phyloP scores from a whole-genome alignment of 2,113 vertebrate genomes.

The Pyxicephalus adspersus region DNA sequence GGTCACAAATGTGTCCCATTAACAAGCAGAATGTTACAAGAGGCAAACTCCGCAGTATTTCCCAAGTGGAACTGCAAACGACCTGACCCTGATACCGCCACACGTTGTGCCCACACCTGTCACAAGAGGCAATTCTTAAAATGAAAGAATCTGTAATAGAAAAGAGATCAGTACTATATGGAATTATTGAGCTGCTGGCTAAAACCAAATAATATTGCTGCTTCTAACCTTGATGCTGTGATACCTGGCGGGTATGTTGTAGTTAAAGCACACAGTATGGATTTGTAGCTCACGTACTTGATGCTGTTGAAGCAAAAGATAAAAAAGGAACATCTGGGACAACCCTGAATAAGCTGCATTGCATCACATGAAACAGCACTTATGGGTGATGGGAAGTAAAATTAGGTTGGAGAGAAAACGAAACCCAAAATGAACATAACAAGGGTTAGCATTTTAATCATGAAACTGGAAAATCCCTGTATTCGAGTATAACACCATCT shows the following conservation, averaged over 20 bases:
- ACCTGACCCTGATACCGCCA: not conserved
- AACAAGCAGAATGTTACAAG: not conserved
- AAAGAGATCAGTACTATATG: not conserved
- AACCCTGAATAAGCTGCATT: too few relatives aligned
- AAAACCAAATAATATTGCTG: slow-evolving; percentile 2
- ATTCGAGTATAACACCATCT: too few relatives aligned
- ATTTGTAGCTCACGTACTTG: not conserved
- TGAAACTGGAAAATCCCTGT: too few relatives aligned
- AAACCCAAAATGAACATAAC: too few relatives aligned
- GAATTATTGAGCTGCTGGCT: slow-evolving; percentile 8
- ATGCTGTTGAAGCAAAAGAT: not conserved
- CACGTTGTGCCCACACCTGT: not conserved
- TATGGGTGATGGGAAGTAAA: too few relatives aligned
- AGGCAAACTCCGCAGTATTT: not conserved
- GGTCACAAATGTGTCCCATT: too few relatives aligned
- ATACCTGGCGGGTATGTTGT: not conserved
- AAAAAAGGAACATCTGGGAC: too few relatives aligned
- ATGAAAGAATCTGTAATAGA: not conserved
- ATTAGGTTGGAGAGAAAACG: too few relatives aligned
- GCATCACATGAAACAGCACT: too few relatives aligned
- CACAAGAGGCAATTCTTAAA: not conserved
- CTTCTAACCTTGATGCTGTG: slow-evolving; percentile 11
- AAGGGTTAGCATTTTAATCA: too few relatives aligned
- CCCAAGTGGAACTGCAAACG: too few relatives aligned
- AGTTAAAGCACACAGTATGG: not conserved